Conservation (phyloP, 2,797 vertebrate genomes). For the Phalanger gymnotis region DNA sequence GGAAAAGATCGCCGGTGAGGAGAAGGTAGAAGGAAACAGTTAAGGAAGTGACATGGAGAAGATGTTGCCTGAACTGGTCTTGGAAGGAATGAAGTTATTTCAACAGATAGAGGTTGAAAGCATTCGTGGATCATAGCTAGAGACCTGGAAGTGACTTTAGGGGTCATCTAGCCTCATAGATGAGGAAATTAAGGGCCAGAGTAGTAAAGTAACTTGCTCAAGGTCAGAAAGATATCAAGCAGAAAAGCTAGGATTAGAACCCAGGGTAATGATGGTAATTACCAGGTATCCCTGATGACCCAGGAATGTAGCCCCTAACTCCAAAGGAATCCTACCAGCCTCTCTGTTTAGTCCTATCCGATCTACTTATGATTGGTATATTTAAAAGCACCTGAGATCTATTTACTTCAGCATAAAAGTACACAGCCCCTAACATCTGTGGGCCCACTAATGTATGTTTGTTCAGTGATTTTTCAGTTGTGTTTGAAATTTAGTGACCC, state of each 20-base stretch:
- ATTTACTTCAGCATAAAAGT: not conserved
- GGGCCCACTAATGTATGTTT: not conserved
- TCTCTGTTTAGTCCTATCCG: not conserved
- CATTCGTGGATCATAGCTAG: not conserved
- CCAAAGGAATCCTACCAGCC: not conserved
- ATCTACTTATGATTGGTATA: not conserved
- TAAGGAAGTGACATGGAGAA: not conserved
- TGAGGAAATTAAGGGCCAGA: not conserved
- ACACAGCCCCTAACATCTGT: not conserved
- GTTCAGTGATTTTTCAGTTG: not conserved
- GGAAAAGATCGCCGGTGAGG: not conserved
- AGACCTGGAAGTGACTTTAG: not conserved
- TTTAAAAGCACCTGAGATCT: not conserved
- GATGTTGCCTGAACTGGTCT: not conserved
- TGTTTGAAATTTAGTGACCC: not conserved
- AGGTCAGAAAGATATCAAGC: not conserved
- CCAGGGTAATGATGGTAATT: not conserved
- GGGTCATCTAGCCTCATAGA: not conserved
- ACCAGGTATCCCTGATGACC: not conserved
- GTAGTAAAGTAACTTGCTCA: not conserved
- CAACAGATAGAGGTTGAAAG: not conserved
- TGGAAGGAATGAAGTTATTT: not conserved
- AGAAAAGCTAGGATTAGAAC: not conserved
- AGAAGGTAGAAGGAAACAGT: not conserved
- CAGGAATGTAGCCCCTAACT: not conserved